Evolutionary conservation across 2,113 vertebrate genomes (phyloP).

Genomic region (Spea bombifrons): DNA sequence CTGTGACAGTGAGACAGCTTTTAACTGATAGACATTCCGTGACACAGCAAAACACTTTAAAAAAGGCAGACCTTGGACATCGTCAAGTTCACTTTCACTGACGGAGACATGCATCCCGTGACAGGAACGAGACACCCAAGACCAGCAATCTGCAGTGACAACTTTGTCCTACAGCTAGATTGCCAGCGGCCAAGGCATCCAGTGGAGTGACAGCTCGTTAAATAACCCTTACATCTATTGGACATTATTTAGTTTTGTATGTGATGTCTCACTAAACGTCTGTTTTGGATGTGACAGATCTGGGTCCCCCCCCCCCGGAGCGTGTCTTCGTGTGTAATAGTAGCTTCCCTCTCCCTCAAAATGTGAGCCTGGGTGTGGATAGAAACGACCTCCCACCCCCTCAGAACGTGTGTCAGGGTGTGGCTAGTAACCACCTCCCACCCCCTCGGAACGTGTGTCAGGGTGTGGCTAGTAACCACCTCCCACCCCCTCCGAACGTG

Average conservation of each 20-base stretch:
- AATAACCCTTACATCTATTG: conserved; percentile 13
- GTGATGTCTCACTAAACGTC: conserved; percentile 33
- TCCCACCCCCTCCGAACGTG: not conserved
- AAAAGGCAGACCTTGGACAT: not conserved
- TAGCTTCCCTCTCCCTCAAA: not conserved
- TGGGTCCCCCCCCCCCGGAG: not conserved
- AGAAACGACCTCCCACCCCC: too few species aligned
- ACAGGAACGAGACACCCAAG: not conserved
- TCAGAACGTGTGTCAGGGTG: not conserved
- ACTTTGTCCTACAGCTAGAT: not conserved
- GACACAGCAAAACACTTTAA: not conserved
- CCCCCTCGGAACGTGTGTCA: not conserved
- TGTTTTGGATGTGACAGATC: conserved; percentile 19
- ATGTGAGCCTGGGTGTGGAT: conserved; percentile 15
- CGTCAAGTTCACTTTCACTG: not conserved
- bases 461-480: not conserved
- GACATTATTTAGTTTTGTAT: conserved; percentile 26
- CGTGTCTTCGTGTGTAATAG: not conserved
- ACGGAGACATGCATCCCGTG: conserved; percentile 10
- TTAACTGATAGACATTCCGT: not conserved
- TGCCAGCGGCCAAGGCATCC: not conserved
- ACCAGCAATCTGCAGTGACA: not conserved
- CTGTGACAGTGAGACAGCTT: not conserved
- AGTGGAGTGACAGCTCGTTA: conserved; percentile 9
- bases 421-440: too few species aligned